Evolutionary conservation across 2,797 vertebrate species (phyloP), one percentile per base, ranked within the genome.

Genomic region (Lophius americanus): DNA sequence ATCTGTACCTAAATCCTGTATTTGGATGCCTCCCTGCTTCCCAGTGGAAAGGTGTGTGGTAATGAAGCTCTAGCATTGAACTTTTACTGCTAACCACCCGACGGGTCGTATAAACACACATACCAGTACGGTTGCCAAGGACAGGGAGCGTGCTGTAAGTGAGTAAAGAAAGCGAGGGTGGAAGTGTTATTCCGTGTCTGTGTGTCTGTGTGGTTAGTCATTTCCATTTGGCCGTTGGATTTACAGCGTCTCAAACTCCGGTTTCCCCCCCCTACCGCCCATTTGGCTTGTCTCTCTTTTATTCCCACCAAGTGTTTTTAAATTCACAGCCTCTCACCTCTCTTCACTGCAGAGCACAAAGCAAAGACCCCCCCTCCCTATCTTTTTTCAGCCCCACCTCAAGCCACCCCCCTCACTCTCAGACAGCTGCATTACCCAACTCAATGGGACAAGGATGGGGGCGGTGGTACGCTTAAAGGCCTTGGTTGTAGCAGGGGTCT

Each of bases 381-480:
- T 14, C 32, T 59, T 7, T 41, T 52, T 42, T 39, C 14, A 35
- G 48, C 47, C 36, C n/a, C 60, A 9, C 48, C 9, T 42, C 12
- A 54, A 41, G 23, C 63, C 37, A 54, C 43, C 65, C 52, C 14
- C 51, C 61, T 37, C 55, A 39, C 56, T 13, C 47, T 47, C 75
- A 70, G 65, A 44, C 67, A 63, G 66, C 79, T 88, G 82, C 88
- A 89, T 90, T 80, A 80, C 51, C 71, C 36, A 63, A 61, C 53
- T 85, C 75, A 88, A 83, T 79, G 61, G 80, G 62, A 73, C 51
- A 23, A 11, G 50, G 54, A 12, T 9, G 51, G 71, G 56, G 70
- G 52, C 41, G 51, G 69, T 12, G 3, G 9, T 42, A 14, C 2
- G 49, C 13, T 52, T 4, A 75, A 64, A 69, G 52, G 55, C 61